Conservation (phyloP, 2,888 invertebrate genomes). For the Drosophila subsilvestris region DNA sequence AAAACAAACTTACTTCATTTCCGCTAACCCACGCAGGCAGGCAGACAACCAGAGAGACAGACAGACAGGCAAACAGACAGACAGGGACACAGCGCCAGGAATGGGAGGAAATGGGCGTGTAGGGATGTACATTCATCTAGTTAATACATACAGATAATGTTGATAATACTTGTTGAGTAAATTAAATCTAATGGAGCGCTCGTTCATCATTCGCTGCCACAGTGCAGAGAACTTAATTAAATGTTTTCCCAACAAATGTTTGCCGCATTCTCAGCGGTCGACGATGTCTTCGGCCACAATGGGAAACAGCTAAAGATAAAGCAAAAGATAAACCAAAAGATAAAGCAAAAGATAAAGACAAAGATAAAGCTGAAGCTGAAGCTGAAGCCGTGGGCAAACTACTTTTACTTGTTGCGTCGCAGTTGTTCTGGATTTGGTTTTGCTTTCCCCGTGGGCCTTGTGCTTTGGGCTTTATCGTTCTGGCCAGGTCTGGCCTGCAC, state of each 20-base stretch:
- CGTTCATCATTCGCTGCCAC: slow-evolving; percentile 47
- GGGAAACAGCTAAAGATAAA: neutral
- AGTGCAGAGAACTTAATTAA: slow-evolving; percentile 68
- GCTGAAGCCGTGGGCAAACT: slow-evolving; percentile 23
- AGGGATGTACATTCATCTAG: slow-evolving; percentile 31
- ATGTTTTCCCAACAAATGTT: slow-evolving; percentile 41
- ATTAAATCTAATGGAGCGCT: slow-evolving; percentile 62
- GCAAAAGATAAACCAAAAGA: neutral
- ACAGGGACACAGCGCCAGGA: neutral
- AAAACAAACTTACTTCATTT: slow-evolving; percentile 38
- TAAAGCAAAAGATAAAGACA: neutral
- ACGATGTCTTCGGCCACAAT: slow-evolving; percentile 10
- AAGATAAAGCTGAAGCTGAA: neutral
- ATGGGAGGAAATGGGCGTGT: slow-evolving; percentile 3
- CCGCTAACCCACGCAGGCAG: slow-evolving; percentile 18
- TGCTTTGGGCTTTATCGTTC: slow-evolving; percentile 25
- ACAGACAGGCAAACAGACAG: neutral
- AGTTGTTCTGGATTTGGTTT: slow-evolving; percentile 21
- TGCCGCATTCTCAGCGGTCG: slow-evolving; percentile 4
- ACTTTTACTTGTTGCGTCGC: slow-evolving; percentile 35
- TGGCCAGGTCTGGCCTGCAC: slow-evolving; percentile 42
- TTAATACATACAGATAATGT: slow-evolving; percentile 43
- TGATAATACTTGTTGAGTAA: slow-evolving; percentile 61
- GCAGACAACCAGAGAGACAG: slow-evolving; percentile 1
- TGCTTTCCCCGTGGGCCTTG: slow-evolving; percentile 20